A percentile compares a stretch with the other conserved stretches of the same genome.
Evolutionary conservation across 2,888 invertebrate species (phyloP).

Genomic region (Sinohyriopsis cumingii): DNA sequence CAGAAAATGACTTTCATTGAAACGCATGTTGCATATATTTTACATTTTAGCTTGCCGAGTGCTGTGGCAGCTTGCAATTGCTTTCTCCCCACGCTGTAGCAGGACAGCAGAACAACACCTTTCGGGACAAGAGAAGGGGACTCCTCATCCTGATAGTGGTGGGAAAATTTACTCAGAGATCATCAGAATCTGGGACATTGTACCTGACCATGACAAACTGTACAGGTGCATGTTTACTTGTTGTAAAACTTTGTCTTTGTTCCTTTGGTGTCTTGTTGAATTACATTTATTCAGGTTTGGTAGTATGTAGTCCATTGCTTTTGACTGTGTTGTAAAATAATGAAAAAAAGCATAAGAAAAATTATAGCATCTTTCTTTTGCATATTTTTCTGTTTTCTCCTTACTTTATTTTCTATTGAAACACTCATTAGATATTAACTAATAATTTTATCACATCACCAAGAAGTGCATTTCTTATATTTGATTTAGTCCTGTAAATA

Average conservation of each 20-base stretch:
- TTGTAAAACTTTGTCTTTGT: neutral
- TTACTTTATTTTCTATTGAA: too few species aligned
- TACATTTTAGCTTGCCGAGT: constrained; percentile 22
- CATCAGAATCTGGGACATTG: constrained; percentile 24
- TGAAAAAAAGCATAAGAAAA: too few species aligned
- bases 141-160: constrained; percentile 19
- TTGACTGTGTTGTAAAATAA: neutral
- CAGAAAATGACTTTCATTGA: too few species aligned
- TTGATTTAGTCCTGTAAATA: too few species aligned
- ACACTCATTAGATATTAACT: too few species aligned
- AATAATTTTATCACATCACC: too few species aligned
- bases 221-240: constrained; percentile 1
- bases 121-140: constrained; percentile 17
- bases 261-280: neutral
- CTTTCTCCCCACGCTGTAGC: constrained; percentile 49
- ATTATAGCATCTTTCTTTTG: too few species aligned
- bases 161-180: constrained; percentile 52
- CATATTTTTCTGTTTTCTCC: too few species aligned
- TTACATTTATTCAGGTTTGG: too few species aligned
- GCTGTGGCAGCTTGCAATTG: constrained; percentile 54
- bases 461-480: too few species aligned
- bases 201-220: constrained; percentile 27
- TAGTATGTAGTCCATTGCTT: too few species aligned
- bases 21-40: neutral
- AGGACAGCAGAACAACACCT: constrained; percentile 34